phyloP scores from a whole-genome alignment of 2,888 invertebrate species.

The Leptinotarsa tumamoca region DNA sequence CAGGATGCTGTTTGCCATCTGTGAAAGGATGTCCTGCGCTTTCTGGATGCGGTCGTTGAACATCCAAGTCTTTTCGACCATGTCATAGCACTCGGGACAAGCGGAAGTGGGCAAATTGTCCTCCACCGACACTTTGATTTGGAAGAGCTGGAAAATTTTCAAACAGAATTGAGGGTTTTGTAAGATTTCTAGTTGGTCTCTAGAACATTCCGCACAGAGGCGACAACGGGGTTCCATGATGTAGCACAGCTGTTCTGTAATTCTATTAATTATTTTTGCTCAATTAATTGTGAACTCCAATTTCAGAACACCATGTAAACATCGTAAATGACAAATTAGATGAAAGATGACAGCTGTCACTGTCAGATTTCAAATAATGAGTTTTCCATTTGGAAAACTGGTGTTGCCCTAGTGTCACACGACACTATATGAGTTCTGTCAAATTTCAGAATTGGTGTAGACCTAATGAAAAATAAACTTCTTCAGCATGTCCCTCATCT shows the following conservation, averaged over 20 bases:
- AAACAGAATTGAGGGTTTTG: constrained; percentile 58
- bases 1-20: constrained; percentile 41
- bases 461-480: too few species aligned
- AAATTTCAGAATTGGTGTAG: too few species aligned
- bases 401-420: too few species aligned
- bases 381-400: too few species aligned
- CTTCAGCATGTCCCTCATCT: too few species aligned
- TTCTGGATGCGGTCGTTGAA: constrained; percentile 63
- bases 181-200: constrained; percentile 57
- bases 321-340: neutral
- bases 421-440: too few species aligned
- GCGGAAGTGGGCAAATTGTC: constrained; percentile 62
- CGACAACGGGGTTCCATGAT: constrained; percentile 63
- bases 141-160: constrained; percentile 62
- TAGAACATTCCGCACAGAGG: constrained; percentile 62
- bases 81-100: constrained; percentile 62
- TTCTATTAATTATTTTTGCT: neutral
- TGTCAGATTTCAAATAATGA: neutral
- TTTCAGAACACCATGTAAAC: constrained; percentile 13
- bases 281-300: neutral
- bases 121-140: constrained; percentile 59
- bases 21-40: constrained; percentile 61
- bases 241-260: constrained; percentile 32
- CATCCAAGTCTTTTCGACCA: constrained; percentile 62
- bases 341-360: neutral